These are phyloP conservation scores for Hetaerina americana DNA, from an alignment of 1,140 invertebrate species.

Conservation along the genomic window DNA sequence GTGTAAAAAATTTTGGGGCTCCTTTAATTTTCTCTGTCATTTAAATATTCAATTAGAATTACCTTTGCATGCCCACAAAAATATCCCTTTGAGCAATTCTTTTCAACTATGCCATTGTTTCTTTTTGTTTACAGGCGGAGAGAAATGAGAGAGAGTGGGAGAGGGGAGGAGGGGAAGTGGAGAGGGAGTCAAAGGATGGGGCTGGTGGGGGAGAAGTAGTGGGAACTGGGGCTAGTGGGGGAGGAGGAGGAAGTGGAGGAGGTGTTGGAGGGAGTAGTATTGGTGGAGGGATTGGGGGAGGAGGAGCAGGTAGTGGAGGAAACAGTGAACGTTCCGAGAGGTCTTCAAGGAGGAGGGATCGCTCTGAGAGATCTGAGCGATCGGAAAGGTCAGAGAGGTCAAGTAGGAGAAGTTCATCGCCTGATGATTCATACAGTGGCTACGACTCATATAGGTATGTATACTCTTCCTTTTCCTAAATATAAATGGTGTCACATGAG, in stretches of 20 bases:
- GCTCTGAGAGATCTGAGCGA: slow-evolving; percentile 21
- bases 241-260: neutral
- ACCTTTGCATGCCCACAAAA: no score
- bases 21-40: no score
- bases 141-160: slow-evolving; percentile 13
- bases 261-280: neutral
- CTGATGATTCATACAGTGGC: slow-evolving; percentile 24
- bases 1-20: no score
- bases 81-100: no score
- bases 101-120: no score
- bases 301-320: neutral
- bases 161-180: slow-evolving; percentile 8
- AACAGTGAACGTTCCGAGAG: neutral
- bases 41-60: no score
- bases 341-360: slow-evolving; percentile 3
- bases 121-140: slow-evolving; percentile 7
- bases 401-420: slow-evolving; percentile 22
- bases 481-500: no score
- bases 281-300: neutral
- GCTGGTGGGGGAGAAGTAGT: slow-evolving; percentile 4
- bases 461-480: no score
- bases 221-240: neutral
- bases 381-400: slow-evolving; percentile 16
- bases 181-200: slow-evolving; percentile 6
- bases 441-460: slow-evolving; percentile 11